Percentiles rank a stretch among this genome's conserved stretches.
Evolutionary conservation across 1,140 invertebrate genomes (phyloP).

Genomic region (Antheraea mylitta): DNA sequence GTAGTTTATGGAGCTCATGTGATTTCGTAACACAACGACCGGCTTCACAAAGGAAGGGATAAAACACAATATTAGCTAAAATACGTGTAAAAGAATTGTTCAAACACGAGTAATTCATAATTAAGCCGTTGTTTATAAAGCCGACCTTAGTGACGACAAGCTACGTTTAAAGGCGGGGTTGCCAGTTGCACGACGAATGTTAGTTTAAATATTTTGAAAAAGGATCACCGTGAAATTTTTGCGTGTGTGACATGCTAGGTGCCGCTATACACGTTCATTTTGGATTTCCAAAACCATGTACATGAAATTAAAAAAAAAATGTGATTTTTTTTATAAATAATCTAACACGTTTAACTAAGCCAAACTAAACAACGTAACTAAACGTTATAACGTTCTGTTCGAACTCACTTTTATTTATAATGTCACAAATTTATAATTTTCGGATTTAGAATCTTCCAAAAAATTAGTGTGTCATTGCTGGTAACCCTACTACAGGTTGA

Average conservation of each 20-base stretch:
- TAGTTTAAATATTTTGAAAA: neutral
- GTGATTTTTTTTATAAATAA: no score
- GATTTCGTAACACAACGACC: neutral
- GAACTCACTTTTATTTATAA: no score
- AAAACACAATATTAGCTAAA: constrained; percentile 3
- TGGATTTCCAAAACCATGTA: no score
- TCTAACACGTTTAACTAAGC: no score
- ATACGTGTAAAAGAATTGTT: constrained; percentile 3
- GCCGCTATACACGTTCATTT: no score
- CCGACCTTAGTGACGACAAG: neutral
- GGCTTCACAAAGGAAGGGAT: neutral
- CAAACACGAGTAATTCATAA: constrained; percentile 1
- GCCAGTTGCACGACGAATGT: neutral
- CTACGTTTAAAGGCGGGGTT: neutral
- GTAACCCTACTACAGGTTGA: constrained; percentile 20
- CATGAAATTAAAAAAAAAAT: no score
- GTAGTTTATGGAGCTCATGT: neutral
- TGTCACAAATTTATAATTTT: no score
- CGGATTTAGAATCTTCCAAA: neutral
- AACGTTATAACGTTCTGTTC: no score
- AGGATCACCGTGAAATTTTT: neutral
- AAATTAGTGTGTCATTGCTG: neutral
- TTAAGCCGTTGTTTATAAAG: constrained; percentile 3
- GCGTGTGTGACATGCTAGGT: no score
- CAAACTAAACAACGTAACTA: no score